Base-by-base conservation (phyloP, 2,888 invertebrate species). In the Andrena hattorfiana region DNA sequence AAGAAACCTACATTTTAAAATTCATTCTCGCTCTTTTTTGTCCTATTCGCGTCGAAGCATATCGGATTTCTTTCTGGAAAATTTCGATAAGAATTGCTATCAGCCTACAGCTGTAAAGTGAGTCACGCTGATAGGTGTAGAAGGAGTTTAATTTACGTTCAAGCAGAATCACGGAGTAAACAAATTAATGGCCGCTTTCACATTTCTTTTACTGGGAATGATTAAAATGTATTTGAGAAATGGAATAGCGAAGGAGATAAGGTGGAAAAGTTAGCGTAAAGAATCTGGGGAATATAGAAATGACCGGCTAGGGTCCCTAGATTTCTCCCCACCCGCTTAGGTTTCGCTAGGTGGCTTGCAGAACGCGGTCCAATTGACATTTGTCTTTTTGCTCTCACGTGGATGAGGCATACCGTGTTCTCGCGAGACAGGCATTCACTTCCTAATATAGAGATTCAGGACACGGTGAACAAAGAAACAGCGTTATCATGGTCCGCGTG, bases 401-500 rank as follows among this genome's bases (percentile, higher is more conserved):
- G 85, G 68, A 84, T 60, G 48, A 71, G 76, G 5, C 51, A 51
- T 54, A 59, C 59, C 32, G 77, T 63, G 32, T n/a, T 71, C 60
- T 66, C 28, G 35, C n/a, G 56, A 42, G 71, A 69, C 63, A 48
- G 4, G 23, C 70, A 62, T 71, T 81, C 87, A 82, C 83, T 76
- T 86, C 92, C 92, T 91, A 92, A 90, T 92, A 92, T 89, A 91
- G 92, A 75, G 60, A 90, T 88, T 85, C 73, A 73, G 85, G 83
- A 77, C 88, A 85, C 66, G 62, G 70, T 79, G 83, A 81, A 74
- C 42, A 68, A 77, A 85, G 64, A 68, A 62, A 54, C 42, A 67
- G 28, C 64, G 54, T 75, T 89, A 94, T 87, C 86, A 95, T 95
- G 95, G 94, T 94, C 77, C 93, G 94, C 28, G 93, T 94, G 83